Percentiles rank a stretch among this genome's conserved stretches.
These are phyloP conservation scores for Pagrus major DNA, from an alignment of 2,113 vertebrate genomes.

Conservation along the genomic window DNA sequence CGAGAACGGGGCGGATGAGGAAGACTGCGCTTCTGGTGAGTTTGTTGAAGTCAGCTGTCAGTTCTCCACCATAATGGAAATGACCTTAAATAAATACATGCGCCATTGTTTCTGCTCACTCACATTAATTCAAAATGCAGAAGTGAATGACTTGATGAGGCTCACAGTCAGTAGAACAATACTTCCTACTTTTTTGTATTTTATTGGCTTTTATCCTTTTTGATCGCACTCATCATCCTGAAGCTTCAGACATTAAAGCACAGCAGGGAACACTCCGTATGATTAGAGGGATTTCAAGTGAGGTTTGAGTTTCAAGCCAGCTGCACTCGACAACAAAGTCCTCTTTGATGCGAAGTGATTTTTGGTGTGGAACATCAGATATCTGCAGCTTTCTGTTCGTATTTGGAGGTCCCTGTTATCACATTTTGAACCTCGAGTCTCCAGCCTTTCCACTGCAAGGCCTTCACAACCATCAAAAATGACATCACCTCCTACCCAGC, in stretches of 20 bases:
- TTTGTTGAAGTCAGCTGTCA: conserved; percentile 23
- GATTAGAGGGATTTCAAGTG: conserved; percentile 47
- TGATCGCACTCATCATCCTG: conserved; percentile 37
- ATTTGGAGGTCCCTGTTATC: conserved; percentile 10
- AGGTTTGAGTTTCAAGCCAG: conserved; percentile 42
- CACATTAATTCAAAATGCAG: not conserved
- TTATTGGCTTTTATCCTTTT: conserved; percentile 34
- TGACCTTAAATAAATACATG: not conserved
- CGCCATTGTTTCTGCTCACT: not conserved
- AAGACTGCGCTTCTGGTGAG: conserved; percentile 92
- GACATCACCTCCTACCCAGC: conserved; percentile 58
- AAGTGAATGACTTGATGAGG: not conserved
- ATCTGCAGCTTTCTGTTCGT: conserved; percentile 29
- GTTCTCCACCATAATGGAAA: not conserved
- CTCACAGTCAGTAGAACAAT: not conserved
- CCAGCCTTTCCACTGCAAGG: conserved; percentile 34
- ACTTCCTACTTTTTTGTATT: conserved; percentile 31
- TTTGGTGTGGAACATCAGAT: conserved; percentile 25
- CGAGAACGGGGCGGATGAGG: conserved; percentile 93
- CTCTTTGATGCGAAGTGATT: conserved; percentile 48
- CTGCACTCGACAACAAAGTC: conserved; percentile 20
- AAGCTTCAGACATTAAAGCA: conserved; percentile 45
- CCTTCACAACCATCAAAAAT: conserved; percentile 41
- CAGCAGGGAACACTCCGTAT: conserved; percentile 36
- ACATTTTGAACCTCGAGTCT: conserved; percentile 28